A percentile compares a stretch with the other conserved stretches of the same genome.
phyloP scores from a whole-genome alignment of 1,140 invertebrate species.

The Chelonus insularis region DNA sequence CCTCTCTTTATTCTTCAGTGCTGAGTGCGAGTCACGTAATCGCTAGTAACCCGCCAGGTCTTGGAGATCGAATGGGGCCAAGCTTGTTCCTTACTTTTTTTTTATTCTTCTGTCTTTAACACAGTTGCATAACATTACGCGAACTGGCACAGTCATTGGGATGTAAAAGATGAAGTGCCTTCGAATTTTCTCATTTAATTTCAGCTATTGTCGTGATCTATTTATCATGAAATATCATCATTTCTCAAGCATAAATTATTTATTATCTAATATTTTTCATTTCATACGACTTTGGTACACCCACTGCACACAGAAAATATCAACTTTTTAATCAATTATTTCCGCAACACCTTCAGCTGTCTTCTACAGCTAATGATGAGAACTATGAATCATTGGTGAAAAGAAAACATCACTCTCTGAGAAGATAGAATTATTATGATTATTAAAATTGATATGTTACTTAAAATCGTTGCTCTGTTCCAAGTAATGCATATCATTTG shows the following conservation, averaged over 20 bases:
- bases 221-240: conserved; percentile 7
- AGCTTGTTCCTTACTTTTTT: conserved; percentile 5
- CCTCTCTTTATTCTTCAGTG: conserved; percentile 16
- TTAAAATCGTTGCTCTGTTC: too few relatives aligned
- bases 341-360: too few relatives aligned
- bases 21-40: conserved; percentile 27
- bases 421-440: too few relatives aligned
- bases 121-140: conserved; percentile 34
- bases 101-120: conserved; percentile 25
- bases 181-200: conserved; percentile 2
- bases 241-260: not conserved
- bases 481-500: too few relatives aligned
- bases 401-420: too few relatives aligned
- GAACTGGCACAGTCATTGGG: conserved; percentile 24
- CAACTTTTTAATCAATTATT: too few relatives aligned
- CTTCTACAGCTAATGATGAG: too few relatives aligned
- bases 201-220: not conserved
- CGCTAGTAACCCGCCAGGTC: conserved; percentile 3
- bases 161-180: conserved; percentile 7
- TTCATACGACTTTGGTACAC: too few relatives aligned
- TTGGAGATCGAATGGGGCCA: conserved; percentile 22
- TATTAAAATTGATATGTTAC: too few relatives aligned
- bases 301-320: too few relatives aligned
- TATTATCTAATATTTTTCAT: not conserved
- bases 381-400: too few relatives aligned